Evolutionary conservation across 2,113 vertebrate genomes (phyloP).

Genomic region (Notothenia rossii): DNA sequence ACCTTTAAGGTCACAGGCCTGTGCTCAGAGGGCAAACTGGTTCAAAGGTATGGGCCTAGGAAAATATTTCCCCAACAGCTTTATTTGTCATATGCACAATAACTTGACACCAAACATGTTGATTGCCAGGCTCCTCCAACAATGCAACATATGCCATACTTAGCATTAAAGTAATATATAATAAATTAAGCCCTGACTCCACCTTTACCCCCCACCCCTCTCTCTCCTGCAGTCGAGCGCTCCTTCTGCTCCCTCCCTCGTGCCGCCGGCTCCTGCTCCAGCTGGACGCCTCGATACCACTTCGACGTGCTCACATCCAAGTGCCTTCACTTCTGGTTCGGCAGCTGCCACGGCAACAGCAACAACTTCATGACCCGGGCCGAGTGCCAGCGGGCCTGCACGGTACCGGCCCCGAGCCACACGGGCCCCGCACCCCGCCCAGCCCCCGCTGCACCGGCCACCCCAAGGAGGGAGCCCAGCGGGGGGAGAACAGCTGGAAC

Average conservation of each 20-base stretch:
- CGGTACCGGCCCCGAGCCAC: background rate
- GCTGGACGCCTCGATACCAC: slow-evolving; percentile 91
- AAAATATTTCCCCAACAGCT: no score
- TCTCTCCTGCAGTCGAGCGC: slow-evolving; percentile 81
- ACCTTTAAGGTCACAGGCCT: no score
- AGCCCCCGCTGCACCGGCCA: background rate
- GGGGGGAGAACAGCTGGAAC: background rate
- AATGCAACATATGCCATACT: no score
- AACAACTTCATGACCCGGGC: slow-evolving; percentile 91
- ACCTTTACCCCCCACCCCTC: no score
- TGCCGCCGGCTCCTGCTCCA: slow-evolving; percentile 87
- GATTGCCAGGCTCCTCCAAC: no score
- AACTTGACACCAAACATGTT: no score
- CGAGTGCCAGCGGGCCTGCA: slow-evolving; percentile 88
- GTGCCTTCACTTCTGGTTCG: slow-evolving; percentile 96
- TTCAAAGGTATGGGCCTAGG: no score
- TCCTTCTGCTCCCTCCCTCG: slow-evolving; percentile 90
- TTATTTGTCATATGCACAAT: no score
- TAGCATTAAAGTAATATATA: no score
- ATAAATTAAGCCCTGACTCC: no score
- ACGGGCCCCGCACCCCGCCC: background rate
- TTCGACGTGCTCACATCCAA: slow-evolving; percentile 85
- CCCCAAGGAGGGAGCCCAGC: slow-evolving; percentile 10
- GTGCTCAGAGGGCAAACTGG: no score
- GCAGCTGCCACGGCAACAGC: slow-evolving; percentile 92